Evolutionary conservation across 2,888 invertebrate species (phyloP).

Genomic region (Ectobius pallidus): DNA sequence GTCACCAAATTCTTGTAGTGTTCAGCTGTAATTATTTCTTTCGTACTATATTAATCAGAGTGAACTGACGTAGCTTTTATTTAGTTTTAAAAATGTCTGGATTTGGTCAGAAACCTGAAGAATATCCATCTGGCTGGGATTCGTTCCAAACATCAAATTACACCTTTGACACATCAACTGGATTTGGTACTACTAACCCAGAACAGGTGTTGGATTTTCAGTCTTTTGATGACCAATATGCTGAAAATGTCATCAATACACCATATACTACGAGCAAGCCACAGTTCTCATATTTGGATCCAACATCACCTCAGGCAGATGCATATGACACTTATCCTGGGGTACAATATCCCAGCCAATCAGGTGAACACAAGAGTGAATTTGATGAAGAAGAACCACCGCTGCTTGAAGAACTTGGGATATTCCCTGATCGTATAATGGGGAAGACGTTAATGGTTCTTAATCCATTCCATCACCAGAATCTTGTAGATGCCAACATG

Average conservation of each 20-base stretch:
- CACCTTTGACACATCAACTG: conserved; percentile 1
- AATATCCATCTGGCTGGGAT: not conserved
- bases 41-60: too few relatives aligned
- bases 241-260: not conserved
- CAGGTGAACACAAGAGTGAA: not conserved
- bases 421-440: conserved; percentile 85
- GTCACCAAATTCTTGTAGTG: too few relatives aligned
- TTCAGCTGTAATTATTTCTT: too few relatives aligned
- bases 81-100: not conserved
- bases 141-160: not conserved
- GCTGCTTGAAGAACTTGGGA: conserved; percentile 87
- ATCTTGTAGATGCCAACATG: conserved; percentile 76
- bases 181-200: not conserved
- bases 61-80: too few relatives aligned
- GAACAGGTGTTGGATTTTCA: not conserved
- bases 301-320: not conserved
- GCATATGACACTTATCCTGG: not conserved
- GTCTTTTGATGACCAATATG: not conserved
- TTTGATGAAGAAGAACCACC: conserved; percentile 78
- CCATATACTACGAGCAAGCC: not conserved
- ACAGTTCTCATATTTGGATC: not conserved
- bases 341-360: too few relatives aligned
- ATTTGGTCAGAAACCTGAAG: not conserved
- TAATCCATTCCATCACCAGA: conserved; percentile 78
- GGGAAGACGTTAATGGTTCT: conserved; percentile 89